Evolutionary conservation across 2,113 vertebrate species (phyloP).

Genomic region (Thamnophis sirtalis): DNA sequence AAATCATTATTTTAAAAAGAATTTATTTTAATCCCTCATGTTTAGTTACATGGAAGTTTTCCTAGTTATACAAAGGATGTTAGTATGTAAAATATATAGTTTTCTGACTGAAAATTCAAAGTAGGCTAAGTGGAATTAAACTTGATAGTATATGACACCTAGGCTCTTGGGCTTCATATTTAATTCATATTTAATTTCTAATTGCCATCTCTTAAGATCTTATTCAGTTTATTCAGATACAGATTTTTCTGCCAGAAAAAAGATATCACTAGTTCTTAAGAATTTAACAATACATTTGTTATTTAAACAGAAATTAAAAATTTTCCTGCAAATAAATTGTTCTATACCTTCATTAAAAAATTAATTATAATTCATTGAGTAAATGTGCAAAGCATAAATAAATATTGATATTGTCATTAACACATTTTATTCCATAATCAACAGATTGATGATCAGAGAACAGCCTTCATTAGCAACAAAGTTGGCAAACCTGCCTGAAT

Average conservation of each 20-base stretch:
- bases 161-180: not conserved
- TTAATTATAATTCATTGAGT: not conserved
- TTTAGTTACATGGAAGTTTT: not conserved
- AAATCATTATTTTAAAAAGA: not conserved
- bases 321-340: not conserved
- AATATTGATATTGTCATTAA: not conserved
- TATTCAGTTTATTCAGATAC: not conserved
- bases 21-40: not conserved
- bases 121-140: not conserved
- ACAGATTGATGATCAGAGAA: not conserved
- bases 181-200: not conserved
- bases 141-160: not conserved
- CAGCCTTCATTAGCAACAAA: not conserved
- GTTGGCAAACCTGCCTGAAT: not conserved
- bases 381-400: slow-evolving; percentile 17
- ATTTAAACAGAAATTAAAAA: not conserved
- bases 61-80: not conserved
- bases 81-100: not conserved
- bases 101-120: not conserved
- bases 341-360: not conserved
- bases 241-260: not conserved
- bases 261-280: not conserved
- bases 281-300: not conserved
- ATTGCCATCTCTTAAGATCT: not conserved
- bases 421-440: not conserved